Evolutionary conservation across 1,140 invertebrate genomes (phyloP), one percentile per base, ranked within the genome.

Genomic region (Tetranychus urticae): DNA sequence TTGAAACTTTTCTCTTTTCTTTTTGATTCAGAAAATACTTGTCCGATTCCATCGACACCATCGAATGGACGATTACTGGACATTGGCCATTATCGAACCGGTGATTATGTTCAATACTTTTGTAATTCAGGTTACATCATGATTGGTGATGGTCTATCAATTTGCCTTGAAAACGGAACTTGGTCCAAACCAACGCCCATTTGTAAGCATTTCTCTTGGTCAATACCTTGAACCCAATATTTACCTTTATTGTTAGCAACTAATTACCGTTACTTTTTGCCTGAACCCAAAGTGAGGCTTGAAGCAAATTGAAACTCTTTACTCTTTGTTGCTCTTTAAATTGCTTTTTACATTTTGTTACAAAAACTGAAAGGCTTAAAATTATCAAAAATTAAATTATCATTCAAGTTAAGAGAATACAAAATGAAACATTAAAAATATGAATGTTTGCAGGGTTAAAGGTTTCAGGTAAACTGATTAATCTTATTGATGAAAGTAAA

Each of bases 121-220:
- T 88, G 86, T 69, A 77, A 74, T 67, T 79, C 75, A 65, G 76
- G 80, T 1, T 82, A 83, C 70, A 77, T 81, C 62, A 72, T 88
- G 2, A 75, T 84, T 47, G 86, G 86, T 2, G 83, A 87, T 70
- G 77, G 79, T 0, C 82, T 82, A 36, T 82, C 64, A 62, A 83
- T 87, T 31, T 89, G 86, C 71, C 85, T 81, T 23, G 85, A 88
- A 71, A 84, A 81, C 65, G 86, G 86, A 46, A 82, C 81, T 64
- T 89, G 86, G 86, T 86, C 84, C 8, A 83, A 86, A 70, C 79
- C 82, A 59, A 77, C 83, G n/a, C 86, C 86, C 62, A 79, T 82
- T 68, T 89, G 86, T 74, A 74, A 81, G 74, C 55, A 34, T 13
- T 8, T n/a, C 5, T 6, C 5, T 5, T 42, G 10, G 10, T 42